Base-by-base conservation (phyloP, 2,888 invertebrate genomes). In the Ormyrus pomaceus region DNA sequence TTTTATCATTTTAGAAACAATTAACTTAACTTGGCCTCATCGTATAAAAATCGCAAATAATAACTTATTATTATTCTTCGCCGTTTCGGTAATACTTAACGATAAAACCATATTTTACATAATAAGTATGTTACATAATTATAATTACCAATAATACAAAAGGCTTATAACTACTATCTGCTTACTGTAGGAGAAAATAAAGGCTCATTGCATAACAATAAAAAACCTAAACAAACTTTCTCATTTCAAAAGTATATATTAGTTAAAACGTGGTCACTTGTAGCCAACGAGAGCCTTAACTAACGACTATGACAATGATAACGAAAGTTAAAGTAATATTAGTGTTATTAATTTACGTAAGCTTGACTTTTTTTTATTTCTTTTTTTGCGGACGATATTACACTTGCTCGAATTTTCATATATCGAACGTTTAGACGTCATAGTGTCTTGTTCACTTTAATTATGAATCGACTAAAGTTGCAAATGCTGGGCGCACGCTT, bases 361-460 rank as follows among this genome's bases (percentile, higher is more conserved):
- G 73, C 72, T 69, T 79, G 9, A 65, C 51, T 59, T 53, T 75
- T 55, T 73, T 71, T 19, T 34, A 61, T 65, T 58, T 58, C 9
- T 50, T 46, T 11, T 69, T 59, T 70, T 53, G 72, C 70, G 75
- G 59, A 74, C 75, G 70, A 79, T 75, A 75, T 64, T 50, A 34
- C 34, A 34, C 19, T 68, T 45, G 65, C 65, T 79, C 59, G 70
- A 34, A 75, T 62, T 34, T 34, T 34, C 34, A 62, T 48, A 34
- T 75, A 75, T 76, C 76, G 76, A 80, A 80, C 76, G 66, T 11
- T 72, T 71, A 13, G 61, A 70, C 61, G 46, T 79, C 70, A 64
- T 51, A 68, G 55, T n/a, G 46, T 50, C 46, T 71, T 55, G 58
- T 69, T 45, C 56, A 66, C n/a, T 45, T 58, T 62, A 64, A 61